These are phyloP conservation scores for Romanogobio albipinnatus DNA, from an alignment of 2,113 vertebrate genomes.

Conservation along the genomic window DNA sequence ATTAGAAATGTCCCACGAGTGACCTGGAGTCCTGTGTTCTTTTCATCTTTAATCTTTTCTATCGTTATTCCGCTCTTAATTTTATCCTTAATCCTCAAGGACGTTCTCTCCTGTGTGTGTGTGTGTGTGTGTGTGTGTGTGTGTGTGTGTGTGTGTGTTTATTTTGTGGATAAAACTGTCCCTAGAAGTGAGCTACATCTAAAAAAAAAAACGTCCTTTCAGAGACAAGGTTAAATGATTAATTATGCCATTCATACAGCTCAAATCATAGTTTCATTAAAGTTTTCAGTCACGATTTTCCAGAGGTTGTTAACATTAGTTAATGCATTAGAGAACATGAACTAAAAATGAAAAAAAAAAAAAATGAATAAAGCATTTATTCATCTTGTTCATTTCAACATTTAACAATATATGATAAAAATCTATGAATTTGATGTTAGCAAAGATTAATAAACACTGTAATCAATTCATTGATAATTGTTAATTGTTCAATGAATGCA, in stretches of 20 bases:
- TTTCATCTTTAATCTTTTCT: slow-evolving; percentile 42
- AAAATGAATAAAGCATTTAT: no score
- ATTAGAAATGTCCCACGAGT: slow-evolving; percentile 48
- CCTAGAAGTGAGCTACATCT: neutral
- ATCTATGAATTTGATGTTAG: no score
- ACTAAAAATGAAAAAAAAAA: no score
- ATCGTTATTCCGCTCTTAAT: slow-evolving; percentile 43
- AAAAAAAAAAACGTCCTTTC: neutral
- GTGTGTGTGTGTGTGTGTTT: neutral
- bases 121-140: slow-evolving; percentile 33
- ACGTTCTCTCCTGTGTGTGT: slow-evolving; percentile 48
- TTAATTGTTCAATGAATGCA: no score
- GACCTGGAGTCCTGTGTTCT: slow-evolving; percentile 16
- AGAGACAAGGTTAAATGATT: neutral
- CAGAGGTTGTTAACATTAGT: no score
- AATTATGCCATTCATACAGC: neutral
- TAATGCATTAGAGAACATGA: no score
- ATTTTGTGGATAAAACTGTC: slow-evolving; percentile 17
- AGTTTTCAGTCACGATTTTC: neutral
- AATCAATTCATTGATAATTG: no score
- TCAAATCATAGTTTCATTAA: neutral
- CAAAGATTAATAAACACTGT: no score
- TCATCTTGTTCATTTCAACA: no score
- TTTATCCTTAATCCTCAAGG: slow-evolving; percentile 55
- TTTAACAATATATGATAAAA: no score